Evolutionary conservation across 2,888 invertebrate genomes (phyloP).

Genomic region (Noctua comes): DNA sequence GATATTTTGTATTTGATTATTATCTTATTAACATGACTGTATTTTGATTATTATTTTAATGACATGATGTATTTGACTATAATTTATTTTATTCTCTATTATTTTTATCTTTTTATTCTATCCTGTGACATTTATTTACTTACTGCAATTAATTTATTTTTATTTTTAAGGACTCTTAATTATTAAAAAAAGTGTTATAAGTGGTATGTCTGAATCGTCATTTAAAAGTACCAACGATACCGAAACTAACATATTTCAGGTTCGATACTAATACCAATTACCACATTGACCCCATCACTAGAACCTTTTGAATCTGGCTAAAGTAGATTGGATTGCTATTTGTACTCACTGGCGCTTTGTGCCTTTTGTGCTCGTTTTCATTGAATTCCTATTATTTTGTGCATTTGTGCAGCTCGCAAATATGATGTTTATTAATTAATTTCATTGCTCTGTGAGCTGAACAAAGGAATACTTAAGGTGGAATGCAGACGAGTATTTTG

Average conservation of each 20-base stretch:
- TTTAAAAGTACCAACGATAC: slow-evolving; percentile 4
- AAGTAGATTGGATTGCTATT: slow-evolving; percentile 73
- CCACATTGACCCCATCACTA: slow-evolving; percentile 57
- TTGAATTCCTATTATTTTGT: slow-evolving; percentile 70
- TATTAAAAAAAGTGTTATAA: no score
- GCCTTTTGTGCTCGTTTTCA: slow-evolving; percentile 67
- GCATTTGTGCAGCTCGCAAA: slow-evolving; percentile 64
- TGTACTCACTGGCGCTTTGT: slow-evolving; percentile 67
- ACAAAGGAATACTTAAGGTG: slow-evolving; percentile 35
- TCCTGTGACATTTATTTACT: no score
- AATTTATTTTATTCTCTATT: no score
- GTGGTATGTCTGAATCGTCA: no score
- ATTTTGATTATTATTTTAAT: no score
- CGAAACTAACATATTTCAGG: not conserved
- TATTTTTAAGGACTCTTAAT: no score
- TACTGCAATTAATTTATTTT: no score
- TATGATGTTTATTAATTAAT: slow-evolving; percentile 60
- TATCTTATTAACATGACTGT: no score
- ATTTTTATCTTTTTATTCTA: no score
- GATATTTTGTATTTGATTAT: no score
- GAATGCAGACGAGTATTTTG: slow-evolving; percentile 26
- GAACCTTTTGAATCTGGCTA: slow-evolving; percentile 58
- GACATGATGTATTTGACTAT: no score
- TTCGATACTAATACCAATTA: slow-evolving; percentile 11
- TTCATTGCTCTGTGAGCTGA: slow-evolving; percentile 23